Base-by-base conservation (phyloP, 2,113 vertebrate species). In the Callorhinus ursinus region DNA sequence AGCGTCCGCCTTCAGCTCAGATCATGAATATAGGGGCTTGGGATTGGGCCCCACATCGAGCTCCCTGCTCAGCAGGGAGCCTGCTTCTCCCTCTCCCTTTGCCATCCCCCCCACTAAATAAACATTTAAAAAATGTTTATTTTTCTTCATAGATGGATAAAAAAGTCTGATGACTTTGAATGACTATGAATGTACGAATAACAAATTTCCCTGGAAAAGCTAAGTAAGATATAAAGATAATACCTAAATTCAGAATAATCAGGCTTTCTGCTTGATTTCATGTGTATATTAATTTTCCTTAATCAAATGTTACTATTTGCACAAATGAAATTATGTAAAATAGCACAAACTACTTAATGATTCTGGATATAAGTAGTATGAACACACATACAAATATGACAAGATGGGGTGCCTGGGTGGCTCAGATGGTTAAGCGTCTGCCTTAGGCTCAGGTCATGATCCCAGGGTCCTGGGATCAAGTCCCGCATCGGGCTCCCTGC, bases 191-290 rank as follows among this genome's bases (percentile, higher is more conserved):
- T 92, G 4, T n/a, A 63, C 12, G 90, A 81, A 55, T 77, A 76
- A 85, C 82, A 72, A 51, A 39, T 53, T 92, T 49, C 9, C 19
- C 49, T 39, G 7, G 57, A 82, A 95, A 95, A 86, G 18, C 33
- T 90, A 74, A 67, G 61, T 57, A 90, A 82, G 16, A n/a, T 79
- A 55, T 95, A 88, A 96, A 79, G 57, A 57, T 89, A 88, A 77
- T 76, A 61, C 2, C 39, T 71, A 95, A 83, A 94, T 89, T 95
- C 14, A 89, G 72, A 87, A 85, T 88, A 72, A 84, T 82, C 26
- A 92, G 33, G 69, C 42, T 86, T 72, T 93, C 22, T 59, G n/a
- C 16, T 12, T 74, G 65, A 65, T 93, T 96, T 91, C 19, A 93
- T 94, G n/a, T 96, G 9, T 82, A 18, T 69, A 91, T 79, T 49